phyloP scores from a whole-genome alignment of 2,888 invertebrate genomes.

The Volucella zonaria region DNA sequence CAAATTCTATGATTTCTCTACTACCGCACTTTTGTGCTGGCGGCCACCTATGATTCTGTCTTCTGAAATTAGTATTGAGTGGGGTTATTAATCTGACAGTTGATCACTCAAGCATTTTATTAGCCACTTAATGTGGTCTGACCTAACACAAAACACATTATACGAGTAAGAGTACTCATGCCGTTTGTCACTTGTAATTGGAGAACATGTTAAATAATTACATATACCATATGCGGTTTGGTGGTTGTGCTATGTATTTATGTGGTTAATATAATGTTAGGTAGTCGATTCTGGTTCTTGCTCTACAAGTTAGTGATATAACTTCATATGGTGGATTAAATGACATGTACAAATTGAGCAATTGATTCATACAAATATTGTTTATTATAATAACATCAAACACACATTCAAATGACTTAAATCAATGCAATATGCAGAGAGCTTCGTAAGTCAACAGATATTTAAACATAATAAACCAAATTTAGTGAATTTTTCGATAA shows the following conservation, averaged over 20 bases:
- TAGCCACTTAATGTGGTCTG: constrained; percentile 51
- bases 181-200: constrained; percentile 34
- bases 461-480: no score
- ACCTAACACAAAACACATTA: constrained; percentile 24
- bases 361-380: neutral
- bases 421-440: no score
- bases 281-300: constrained; percentile 33
- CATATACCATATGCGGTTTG: constrained; percentile 13
- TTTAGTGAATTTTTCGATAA: no score
- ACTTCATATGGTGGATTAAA: constrained; percentile 4
- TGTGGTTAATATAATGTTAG: constrained; percentile 2
- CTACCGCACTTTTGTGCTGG: constrained; percentile 11
- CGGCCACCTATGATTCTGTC: constrained; percentile 27
- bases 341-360: constrained; percentile 30
- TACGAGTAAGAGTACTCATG: neutral
- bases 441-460: no score
- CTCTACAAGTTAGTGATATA: constrained; percentile 24
- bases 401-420: no score
- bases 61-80: constrained; percentile 1
- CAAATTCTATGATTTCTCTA: constrained; percentile 25
- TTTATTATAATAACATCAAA: no score
- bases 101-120: constrained; percentile 71
- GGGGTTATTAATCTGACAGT: constrained; percentile 66
- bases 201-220: constrained; percentile 50
- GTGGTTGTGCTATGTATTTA: neutral